Conservation (phyloP, 2,888 invertebrate species). For the Minunthozetes semirufus region DNA sequence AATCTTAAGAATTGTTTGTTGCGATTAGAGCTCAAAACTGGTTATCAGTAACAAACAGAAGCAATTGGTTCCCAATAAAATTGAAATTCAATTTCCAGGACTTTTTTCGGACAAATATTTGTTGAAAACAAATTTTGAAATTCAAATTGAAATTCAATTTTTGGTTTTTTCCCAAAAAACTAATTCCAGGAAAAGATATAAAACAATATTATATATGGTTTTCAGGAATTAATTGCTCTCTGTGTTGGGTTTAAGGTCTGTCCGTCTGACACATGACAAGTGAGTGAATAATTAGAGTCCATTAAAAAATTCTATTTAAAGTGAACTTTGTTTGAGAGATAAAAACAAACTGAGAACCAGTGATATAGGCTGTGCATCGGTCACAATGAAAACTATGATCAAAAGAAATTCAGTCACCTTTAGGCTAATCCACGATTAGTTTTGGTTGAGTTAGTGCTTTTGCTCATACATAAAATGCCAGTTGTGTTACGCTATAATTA, state of each 20-base stretch:
- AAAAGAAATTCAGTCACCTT: slow-evolving; percentile 21
- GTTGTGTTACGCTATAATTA: slow-evolving; percentile 19
- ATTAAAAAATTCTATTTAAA: neutral
- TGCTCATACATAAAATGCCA: neutral
- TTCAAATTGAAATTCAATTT: too few relatives aligned
- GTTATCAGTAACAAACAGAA: too few relatives aligned
- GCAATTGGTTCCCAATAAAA: too few relatives aligned
- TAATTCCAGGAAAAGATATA: too few relatives aligned
- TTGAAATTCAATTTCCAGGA: too few relatives aligned
- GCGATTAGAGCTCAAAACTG: neutral
- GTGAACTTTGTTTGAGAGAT: neutral
- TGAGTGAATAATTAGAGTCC: slow-evolving; percentile 22
- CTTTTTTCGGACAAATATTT: too few relatives aligned
- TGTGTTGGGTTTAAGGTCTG: too few relatives aligned
- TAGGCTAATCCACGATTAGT: slow-evolving; percentile 25
- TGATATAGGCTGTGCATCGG: neutral
- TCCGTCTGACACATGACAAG: neutral
- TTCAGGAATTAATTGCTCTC: neutral
- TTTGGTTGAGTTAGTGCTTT: neutral
- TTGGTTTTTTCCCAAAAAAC: too few relatives aligned
- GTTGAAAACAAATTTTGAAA: too few relatives aligned
- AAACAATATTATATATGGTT: neutral
- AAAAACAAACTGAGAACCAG: neutral
- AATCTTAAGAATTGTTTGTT: neutral
- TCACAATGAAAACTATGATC: neutral